Base-by-base conservation (phyloP, 2,888 invertebrate genomes). In the Brachyptera risi region DNA sequence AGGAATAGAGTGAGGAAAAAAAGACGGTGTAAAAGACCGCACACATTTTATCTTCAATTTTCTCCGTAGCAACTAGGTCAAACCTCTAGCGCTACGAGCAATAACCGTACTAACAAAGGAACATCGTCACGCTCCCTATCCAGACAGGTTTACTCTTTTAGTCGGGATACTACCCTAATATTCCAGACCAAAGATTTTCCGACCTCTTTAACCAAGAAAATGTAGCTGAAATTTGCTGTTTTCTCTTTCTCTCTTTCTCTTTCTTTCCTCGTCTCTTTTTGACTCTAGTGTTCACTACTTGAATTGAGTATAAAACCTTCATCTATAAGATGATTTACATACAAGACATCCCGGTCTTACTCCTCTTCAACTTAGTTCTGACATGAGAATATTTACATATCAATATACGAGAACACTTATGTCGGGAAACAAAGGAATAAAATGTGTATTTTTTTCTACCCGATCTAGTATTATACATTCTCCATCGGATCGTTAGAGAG, bases 101-200 rank as follows among this genome's bases (percentile, higher is more conserved):
- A 51, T 51, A 51, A 51, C 51, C 51, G 27, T 31, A 51, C 51
- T 27, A 51, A 51, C 51, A 51, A 51, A 51, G 51, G 31, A 51
- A 17, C 26, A 42, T 21, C 23, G 47, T 23, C 47, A 21, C 31
- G 31, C 31, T 11, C 5, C 7, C 11, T 31, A n/a, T 31, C 23
- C 47, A 47, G 24, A 47, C 47, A 47, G 47, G n/a, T 23, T 21
- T 42, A 17, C 17, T 42, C 42, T 42, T 21, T 42, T 21, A 24
- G 26, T 17, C 15, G 51, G 51, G 31, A 35, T 51, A n/a, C n/a
- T n/a, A n/a, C n/a, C n/a, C n/a, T n/a, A 24, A 47, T 47, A 13
- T 27, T 27, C 31, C 27, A 31, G 51, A 35, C 51, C 9, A 51
- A 27, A 51, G 51, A 51, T 51, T 51, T 31, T 17, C 13, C 26